These are phyloP conservation scores for Campylomormyrus tamandua DNA, from an alignment of 2,113 vertebrate genomes.

Conservation along the genomic window DNA sequence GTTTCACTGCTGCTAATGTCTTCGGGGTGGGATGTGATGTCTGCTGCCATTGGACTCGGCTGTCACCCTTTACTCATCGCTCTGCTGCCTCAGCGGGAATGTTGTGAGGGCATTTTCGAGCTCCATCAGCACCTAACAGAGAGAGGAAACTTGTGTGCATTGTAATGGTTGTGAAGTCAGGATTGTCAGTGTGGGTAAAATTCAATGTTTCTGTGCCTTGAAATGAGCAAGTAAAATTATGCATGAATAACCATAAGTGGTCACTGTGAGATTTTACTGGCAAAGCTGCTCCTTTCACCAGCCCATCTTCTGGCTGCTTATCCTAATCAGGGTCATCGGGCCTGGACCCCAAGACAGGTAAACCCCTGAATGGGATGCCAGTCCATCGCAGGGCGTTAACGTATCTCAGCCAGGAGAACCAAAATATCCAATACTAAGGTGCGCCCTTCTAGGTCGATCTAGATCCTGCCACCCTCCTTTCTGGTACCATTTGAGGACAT, in stretches of 20 bases:
- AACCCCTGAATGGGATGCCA: neutral
- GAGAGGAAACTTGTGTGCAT: slow-evolving; percentile 10
- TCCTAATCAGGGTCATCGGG: neutral
- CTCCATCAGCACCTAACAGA: slow-evolving; percentile 47
- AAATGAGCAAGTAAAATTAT: neutral
- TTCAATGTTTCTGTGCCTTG: neutral
- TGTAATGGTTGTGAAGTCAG: neutral
- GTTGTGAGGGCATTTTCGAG: slow-evolving; percentile 44
- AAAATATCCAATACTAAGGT: neutral
- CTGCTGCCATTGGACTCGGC: too few relatives aligned
- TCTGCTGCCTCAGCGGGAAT: slow-evolving; percentile 19
- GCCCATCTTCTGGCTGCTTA: neutral
- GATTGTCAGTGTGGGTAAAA: neutral
- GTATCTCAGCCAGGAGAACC: neutral
- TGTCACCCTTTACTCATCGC: neutral
- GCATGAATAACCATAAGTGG: neutral
- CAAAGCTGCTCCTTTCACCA: neutral
- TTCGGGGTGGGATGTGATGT: neutral
- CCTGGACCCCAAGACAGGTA: neutral
- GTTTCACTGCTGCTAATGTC: neutral
- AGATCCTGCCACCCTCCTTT: neutral
- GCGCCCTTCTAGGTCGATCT: neutral
- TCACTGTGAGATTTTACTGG: neutral
- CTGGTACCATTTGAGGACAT: neutral
- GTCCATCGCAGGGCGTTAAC: neutral